Evolutionary conservation across 2,888 invertebrate species (phyloP).

Genomic region (Ochlodes sylvanus): DNA sequence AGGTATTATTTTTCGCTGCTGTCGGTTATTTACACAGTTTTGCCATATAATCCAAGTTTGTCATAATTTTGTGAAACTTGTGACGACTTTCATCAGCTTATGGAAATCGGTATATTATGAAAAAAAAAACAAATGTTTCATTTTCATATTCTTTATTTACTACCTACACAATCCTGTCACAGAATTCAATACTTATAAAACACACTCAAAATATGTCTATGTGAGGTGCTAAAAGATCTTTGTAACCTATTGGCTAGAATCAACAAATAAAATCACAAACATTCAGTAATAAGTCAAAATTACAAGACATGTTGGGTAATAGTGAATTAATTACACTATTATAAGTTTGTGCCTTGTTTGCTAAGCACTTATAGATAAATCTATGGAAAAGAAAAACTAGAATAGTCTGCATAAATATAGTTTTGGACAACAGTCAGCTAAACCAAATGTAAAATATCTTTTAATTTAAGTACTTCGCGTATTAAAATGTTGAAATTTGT

Average conservation of each 20-base stretch:
- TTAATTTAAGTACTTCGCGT: too few relatives aligned
- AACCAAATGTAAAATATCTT: too few relatives aligned
- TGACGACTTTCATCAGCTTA: too few relatives aligned
- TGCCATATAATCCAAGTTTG: too few relatives aligned
- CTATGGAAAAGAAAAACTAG: neutral
- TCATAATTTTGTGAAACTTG: too few relatives aligned
- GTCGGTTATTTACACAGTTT: too few relatives aligned
- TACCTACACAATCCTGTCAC: neutral
- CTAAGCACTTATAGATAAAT: neutral
- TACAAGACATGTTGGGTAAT: neutral
- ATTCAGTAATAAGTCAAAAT: neutral
- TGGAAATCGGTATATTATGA: too few relatives aligned
- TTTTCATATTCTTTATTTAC: neutral
- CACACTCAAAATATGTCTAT: slow-evolving; percentile 1
- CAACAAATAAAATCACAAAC: neutral
- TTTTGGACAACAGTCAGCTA: neutral
- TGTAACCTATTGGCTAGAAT: neutral
- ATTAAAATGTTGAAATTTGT: too few relatives aligned
- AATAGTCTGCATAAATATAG: neutral
- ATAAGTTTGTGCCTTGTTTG: neutral
- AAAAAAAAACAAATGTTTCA: neutral
- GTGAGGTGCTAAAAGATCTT: neutral
- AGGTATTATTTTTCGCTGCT: too few relatives aligned
- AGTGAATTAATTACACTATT: neutral
- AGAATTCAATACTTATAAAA: neutral